Evolutionary conservation across 2,888 invertebrate species (phyloP).

Genomic region (Rhagophthalmus giganteus): DNA sequence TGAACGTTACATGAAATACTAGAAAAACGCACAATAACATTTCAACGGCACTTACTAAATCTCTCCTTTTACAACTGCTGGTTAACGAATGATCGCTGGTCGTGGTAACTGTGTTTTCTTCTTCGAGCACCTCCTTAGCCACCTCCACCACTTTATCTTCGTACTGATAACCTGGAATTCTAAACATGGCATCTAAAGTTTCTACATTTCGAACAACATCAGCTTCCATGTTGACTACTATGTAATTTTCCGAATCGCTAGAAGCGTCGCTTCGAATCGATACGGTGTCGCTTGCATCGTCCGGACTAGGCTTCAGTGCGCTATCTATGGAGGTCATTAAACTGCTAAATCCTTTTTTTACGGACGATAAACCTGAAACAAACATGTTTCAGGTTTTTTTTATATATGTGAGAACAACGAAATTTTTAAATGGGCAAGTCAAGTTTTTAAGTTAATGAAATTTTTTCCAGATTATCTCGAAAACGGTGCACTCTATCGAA

Average conservation of each 20-base stretch:
- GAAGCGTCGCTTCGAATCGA: conserved; percentile 81
- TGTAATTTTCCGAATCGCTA: conserved; percentile 85
- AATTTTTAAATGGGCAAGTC: too few relatives aligned
- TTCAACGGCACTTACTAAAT: conserved; percentile 63
- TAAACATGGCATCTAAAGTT: conserved; percentile 72
- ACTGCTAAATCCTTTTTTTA: conserved; percentile 82
- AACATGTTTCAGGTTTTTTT: not conserved
- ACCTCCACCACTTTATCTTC: conserved; percentile 62
- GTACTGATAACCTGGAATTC: conserved; percentile 48
- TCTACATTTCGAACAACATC: conserved; percentile 58
- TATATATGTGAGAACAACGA: not conserved
- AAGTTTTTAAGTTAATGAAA: too few relatives aligned
- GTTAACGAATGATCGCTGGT: conserved; percentile 83
- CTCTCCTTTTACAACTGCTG: conserved; percentile 76
- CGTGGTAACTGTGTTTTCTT: conserved; percentile 71
- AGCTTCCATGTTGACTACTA: conserved; percentile 69
- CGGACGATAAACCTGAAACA: conserved; percentile 66
- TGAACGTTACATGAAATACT: not conserved
- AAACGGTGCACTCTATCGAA: too few relatives aligned
- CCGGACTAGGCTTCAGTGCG: conserved; percentile 72
- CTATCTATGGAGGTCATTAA: conserved; percentile 84
- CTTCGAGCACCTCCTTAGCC: conserved; percentile 82
- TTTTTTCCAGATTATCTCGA: too few relatives aligned
- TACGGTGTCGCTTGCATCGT: conserved; percentile 74
- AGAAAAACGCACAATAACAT: not conserved